phyloP scores from a whole-genome alignment of 2,888 invertebrate genomes.

The Apotomis capreana region DNA sequence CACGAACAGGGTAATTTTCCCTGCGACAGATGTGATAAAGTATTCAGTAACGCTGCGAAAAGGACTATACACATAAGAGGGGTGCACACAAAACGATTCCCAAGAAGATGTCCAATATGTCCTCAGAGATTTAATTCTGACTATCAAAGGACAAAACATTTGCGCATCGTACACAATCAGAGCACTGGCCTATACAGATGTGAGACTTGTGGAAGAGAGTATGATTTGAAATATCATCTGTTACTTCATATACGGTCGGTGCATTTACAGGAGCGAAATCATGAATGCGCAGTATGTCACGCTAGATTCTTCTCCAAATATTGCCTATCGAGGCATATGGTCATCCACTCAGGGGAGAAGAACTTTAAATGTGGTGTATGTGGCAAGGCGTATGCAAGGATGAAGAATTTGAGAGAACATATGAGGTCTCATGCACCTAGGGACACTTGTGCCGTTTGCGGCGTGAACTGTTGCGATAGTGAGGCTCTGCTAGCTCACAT shows the following conservation, averaged over 20 bases:
- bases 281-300: constrained; percentile 65
- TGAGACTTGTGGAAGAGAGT: constrained; percentile 67
- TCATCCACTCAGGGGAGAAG: constrained; percentile 77
- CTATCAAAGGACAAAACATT: constrained; percentile 69
- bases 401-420: constrained; percentile 64
- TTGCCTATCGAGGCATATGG: constrained; percentile 75
- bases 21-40: constrained; percentile 69
- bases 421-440: constrained; percentile 55
- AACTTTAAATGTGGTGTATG: constrained; percentile 77
- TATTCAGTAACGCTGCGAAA: constrained; percentile 66
- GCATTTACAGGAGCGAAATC: constrained; percentile 69
- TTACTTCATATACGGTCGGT: constrained; percentile 66
- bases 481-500: constrained; percentile 52
- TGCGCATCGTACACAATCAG: constrained; percentile 66
- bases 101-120: constrained; percentile 67
- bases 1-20: constrained; percentile 67
- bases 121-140: constrained; percentile 70
- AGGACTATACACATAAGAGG: constrained; percentile 61
- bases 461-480: constrained; percentile 53
- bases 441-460: constrained; percentile 55
- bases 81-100: constrained; percentile 65
- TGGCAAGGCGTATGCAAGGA: constrained; percentile 71
- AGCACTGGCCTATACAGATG: constrained; percentile 59
- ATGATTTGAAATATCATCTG: constrained; percentile 68
- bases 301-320: constrained; percentile 70